phyloP scores from a whole-genome alignment of 92 coral and sea anemone species.

The Actinostola sp. region DNA sequence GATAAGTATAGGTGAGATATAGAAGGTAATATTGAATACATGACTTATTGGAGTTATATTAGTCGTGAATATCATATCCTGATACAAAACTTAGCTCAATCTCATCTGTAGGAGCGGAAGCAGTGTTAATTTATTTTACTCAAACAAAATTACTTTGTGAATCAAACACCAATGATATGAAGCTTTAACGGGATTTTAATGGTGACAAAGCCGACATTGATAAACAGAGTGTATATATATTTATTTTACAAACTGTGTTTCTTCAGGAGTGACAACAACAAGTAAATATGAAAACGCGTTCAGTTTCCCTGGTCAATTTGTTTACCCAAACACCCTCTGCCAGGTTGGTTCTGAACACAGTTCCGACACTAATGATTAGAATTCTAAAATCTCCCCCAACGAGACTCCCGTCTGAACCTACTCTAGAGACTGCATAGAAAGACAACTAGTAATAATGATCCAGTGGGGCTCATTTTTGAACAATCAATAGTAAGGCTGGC shows the following conservation, averaged over 20 bases:
- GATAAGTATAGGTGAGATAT: too few relatives aligned
- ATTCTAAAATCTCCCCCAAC: conserved; percentile 1
- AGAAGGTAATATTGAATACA: too few relatives aligned
- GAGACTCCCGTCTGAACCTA: conserved; percentile 38
- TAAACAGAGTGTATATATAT: conserved; percentile 17
- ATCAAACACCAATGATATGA: conserved; percentile 40
- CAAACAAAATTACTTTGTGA: conserved; percentile 43
- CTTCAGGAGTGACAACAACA: neutral
- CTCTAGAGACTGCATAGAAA: conserved; percentile 16
- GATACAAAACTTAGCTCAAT: neutral
- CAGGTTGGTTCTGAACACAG: conserved; percentile 4
- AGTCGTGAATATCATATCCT: neutral
- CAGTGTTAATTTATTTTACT: conserved; percentile 34
- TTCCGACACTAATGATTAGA: conserved; percentile 24
- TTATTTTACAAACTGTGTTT: too few relatives aligned
- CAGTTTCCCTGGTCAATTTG: conserved; percentile 24
- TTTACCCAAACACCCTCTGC: conserved; percentile 35
- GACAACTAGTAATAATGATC: conserved; percentile 21
- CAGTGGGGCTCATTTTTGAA: conserved; percentile 15
- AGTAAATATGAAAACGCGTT: conserved; percentile 30
- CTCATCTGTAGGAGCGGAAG: conserved; percentile 21
- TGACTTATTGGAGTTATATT: too few relatives aligned
- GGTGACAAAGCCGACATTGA: conserved; percentile 14
- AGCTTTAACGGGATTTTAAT: conserved; percentile 37
- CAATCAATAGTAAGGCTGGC: neutral